Evolutionary conservation across 1,140 invertebrate genomes (phyloP).

Genomic region (Cyrtorhinus lividipennis): DNA sequence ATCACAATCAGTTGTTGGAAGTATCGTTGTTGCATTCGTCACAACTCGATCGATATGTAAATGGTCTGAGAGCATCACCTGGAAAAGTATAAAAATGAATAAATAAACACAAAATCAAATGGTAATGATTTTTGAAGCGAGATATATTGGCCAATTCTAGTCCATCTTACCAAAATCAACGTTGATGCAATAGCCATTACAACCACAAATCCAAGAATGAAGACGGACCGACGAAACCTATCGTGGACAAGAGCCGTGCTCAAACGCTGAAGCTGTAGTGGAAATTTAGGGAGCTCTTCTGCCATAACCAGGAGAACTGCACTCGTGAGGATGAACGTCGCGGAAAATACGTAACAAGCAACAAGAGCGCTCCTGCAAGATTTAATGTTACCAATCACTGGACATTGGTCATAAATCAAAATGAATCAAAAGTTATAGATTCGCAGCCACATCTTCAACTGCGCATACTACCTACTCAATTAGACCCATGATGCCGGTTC

Average conservation of each 20-base stretch:
- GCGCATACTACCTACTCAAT: too few species aligned
- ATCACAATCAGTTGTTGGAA: background rate
- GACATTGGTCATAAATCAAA: too few species aligned
- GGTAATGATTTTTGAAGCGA: too few species aligned
- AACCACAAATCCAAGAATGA: slow-evolving; percentile 64
- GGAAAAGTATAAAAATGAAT: too few species aligned
- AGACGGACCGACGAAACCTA: slow-evolving; percentile 49
- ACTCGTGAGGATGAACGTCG: slow-evolving; percentile 48
- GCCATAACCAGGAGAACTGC: slow-evolving; percentile 69
- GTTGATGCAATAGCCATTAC: slow-evolving; percentile 44
- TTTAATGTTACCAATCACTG: too few species aligned
- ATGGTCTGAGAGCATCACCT: slow-evolving; percentile 13
- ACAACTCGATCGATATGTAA: background rate
- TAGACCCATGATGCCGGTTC: too few species aligned
- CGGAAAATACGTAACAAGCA: slow-evolving; percentile 41
- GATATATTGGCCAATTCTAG: too few species aligned
- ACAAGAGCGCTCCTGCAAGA: too few species aligned
- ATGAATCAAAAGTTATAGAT: too few species aligned
- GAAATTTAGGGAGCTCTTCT: slow-evolving; percentile 59
- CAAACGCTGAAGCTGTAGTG: slow-evolving; percentile 45
- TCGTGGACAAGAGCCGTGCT: slow-evolving; percentile 58
- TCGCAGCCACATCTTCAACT: too few species aligned
- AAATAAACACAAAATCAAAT: too few species aligned
- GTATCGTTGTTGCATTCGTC: background rate
- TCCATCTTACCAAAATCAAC: slow-evolving; percentile 30